Evolutionary conservation across 2,797 vertebrate species (phyloP), one percentile per base, ranked within the genome.

Genomic region (Octomys mimax): DNA sequence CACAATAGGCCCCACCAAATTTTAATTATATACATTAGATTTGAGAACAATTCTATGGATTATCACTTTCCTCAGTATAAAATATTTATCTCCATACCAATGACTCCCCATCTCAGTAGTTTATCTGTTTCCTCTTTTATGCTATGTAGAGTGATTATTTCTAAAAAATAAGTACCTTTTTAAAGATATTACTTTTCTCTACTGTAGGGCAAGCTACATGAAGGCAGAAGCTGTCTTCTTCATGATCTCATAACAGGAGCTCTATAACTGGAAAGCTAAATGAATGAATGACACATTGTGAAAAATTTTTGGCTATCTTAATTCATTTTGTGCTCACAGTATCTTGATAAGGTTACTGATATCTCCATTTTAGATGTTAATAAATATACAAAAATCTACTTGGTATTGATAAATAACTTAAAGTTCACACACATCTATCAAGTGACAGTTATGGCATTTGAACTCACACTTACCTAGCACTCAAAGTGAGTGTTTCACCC

Each of bases 1-100:
- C 18, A 52, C 1, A 36, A 33, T 64, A 84, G 62, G 31, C 36
- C 77, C n/a, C 16, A 61, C 66, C n/a, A 18, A n/a, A 70, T 59
- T 80, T 84, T 54, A 88, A 61, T 87, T 42, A 84, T 62, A 12
- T 66, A 84, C 61, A 91, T 88, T n/a, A 61, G 39, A 70, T 68
- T 84, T 59, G 46, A 93, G 91, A 49, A 91, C 64, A 24, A 5
- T 64, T 64, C 52, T n/a, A 10, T 68, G 22, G 54, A 14, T 64
- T 83, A 6, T 8, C 22, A 73, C 89, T 88, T 91, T 80, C 91
- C 49, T 61, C 31, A 52, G 28, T 39, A 61, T 36, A 73, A 61
- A 88, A 85, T 61, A 22, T n/a, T 28, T 52, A 16, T 59, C 52
- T 24, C 11, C 26, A 31, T 11, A 1, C 8, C 21, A 22, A 16